phyloP scores from a whole-genome alignment of 2,888 invertebrate species.

The Resseliella maxima region DNA sequence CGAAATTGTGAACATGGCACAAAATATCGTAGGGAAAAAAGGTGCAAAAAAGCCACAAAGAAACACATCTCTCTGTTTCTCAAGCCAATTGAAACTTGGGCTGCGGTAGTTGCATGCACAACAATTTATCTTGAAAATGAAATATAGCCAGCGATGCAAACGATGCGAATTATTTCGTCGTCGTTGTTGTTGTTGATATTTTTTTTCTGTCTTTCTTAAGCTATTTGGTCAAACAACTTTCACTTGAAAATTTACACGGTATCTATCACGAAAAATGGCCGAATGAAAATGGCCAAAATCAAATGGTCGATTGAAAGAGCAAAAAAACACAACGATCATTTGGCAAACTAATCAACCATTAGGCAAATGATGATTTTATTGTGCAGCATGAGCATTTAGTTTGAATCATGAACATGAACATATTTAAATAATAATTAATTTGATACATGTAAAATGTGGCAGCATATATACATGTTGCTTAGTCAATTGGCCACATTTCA shows the following conservation, averaged over 20 bases:
- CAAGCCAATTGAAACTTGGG: background rate
- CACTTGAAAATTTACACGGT: background rate
- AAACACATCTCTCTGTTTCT: background rate
- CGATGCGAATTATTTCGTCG: background rate
- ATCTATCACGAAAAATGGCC: background rate
- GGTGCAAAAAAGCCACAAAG: constrained; percentile 1
- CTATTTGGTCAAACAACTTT: constrained; percentile 40
- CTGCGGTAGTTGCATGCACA: background rate
- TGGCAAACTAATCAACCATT: constrained; percentile 39
- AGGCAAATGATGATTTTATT: constrained; percentile 34
- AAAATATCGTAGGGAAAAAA: background rate
- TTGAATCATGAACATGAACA: background rate
- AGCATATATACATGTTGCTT: no score
- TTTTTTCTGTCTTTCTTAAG: no score
- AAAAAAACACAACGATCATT: background rate
- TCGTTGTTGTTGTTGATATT: no score
- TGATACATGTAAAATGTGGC: constrained; percentile 36
- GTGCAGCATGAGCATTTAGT: background rate
- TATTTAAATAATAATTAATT: constrained; percentile 45
- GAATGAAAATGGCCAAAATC: background rate
- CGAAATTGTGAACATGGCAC: background rate
- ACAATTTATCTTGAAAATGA: constrained; percentile 43
- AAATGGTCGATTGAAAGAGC: background rate
- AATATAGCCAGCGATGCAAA: constrained; percentile 12
- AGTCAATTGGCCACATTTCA: no score